Evolutionary conservation across 2,888 invertebrate species (phyloP).

Genomic region (Lamellibrachia columna): DNA sequence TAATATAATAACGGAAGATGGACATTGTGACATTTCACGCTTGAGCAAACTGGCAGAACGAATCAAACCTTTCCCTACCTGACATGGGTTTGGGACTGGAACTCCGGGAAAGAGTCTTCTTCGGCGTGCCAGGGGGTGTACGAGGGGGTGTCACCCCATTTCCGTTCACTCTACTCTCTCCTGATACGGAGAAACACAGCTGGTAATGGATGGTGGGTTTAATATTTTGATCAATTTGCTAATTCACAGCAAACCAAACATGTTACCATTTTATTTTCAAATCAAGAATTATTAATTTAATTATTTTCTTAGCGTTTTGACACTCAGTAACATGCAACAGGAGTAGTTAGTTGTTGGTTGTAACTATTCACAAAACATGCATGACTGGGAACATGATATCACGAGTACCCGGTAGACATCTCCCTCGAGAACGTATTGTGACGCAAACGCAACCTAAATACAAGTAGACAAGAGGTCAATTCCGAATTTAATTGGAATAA

Average conservation of each 20-base stretch:
- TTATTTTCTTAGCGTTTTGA: not conserved
- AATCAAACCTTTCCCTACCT: not conserved
- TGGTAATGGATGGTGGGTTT: not conserved
- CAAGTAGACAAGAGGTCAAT: too few species aligned
- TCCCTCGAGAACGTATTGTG: too few species aligned
- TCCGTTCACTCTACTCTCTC: slow-evolving; percentile 80
- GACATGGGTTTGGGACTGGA: slow-evolving; percentile 50
- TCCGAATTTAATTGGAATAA: not conserved
- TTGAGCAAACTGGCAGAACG: not conserved
- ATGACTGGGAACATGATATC: not conserved
- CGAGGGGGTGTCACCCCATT: slow-evolving; percentile 79
- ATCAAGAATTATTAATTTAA: not conserved
- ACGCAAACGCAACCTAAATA: too few species aligned
- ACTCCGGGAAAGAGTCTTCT: slow-evolving; percentile 63
- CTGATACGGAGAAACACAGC: slow-evolving; percentile 42
- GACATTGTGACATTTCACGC: not conserved
- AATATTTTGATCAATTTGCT: not conserved
- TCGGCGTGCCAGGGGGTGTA: slow-evolving; percentile 71
- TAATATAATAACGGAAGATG: not conserved
- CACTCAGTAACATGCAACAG: not conserved
- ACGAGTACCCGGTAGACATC: too few species aligned
- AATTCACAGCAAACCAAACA: not conserved
- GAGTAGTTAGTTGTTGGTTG: not conserved
- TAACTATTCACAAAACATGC: not conserved
- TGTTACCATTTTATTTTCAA: not conserved